Evolutionary conservation across 2,113 vertebrate genomes (phyloP), one percentile per base, ranked within the genome.

Genomic region (Felis catus): DNA sequence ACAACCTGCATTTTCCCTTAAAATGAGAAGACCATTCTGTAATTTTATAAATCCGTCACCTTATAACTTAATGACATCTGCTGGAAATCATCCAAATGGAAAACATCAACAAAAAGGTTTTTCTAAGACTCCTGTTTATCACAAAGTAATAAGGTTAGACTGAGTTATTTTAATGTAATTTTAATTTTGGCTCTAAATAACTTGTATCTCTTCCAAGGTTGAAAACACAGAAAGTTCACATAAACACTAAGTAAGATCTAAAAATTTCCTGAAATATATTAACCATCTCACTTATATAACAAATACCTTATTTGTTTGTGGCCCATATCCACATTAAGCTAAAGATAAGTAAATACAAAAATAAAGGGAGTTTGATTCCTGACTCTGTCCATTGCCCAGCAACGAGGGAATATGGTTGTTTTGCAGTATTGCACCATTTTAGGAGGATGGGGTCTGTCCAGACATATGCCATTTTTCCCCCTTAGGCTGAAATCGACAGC

Each of bases 281-380:
- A 97, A 76, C 76, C 61, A 97, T 89, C 48, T 83, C 92, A 97
- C 81, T 97, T 97, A 98, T 97, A 98, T 93, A 97, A 97, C 89
- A 98, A 97, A 97, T 96, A 96, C 31, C 10, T 63, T 91, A 58
- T 96, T 96, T 99, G 48, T 98, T 98, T 97, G 97, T 97, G 97
- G 96, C 80, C 74, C 63, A 23, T 97, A 94, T 98, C 98, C 97
- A 97, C 97, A 98, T 98, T 98, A 98, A 98, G 95, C 97, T 97
- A 33, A 33, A 97, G 97, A 91, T 98, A 98, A 98, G 94, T 63
- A 88, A 61, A 98, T 70, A 89, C 84, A 89, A 97, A 98, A 98
- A 97, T 94, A 81, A 97, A 97, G 66, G 78, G 97, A 96, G 89
- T 94, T 97, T 97, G 97, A 96, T 98, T 98, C 98, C 95, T 98